Evolutionary conservation across 2,888 invertebrate species (phyloP).

Genomic region (Sphaeridia pumilis): DNA sequence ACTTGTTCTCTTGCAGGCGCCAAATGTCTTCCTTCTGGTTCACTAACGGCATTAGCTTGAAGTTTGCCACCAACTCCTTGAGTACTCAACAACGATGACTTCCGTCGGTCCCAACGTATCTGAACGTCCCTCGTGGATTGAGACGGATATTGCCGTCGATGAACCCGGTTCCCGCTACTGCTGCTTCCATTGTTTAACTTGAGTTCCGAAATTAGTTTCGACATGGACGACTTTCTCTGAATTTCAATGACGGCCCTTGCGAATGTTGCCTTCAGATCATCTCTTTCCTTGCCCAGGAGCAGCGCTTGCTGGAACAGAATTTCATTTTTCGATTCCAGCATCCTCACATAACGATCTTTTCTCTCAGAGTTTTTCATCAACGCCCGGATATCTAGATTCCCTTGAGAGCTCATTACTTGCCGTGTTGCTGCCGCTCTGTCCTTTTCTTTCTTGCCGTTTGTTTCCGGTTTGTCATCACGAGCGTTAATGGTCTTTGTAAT

Average conservation of each 20-base stretch:
- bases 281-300: conserved; percentile 56
- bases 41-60: no score
- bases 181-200: conserved; percentile 43
- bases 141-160: neutral
- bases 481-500: conserved; percentile 4
- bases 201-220: conserved; percentile 68
- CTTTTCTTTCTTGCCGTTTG: neutral
- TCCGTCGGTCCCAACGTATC: no score
- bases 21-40: no score
- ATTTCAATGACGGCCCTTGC: conserved; percentile 72
- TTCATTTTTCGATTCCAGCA: conserved; percentile 25
- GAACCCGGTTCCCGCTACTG: neutral
- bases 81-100: no score
- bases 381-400: neutral
- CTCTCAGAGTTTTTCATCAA: conserved; percentile 17
- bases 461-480: neutral
- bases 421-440: neutral
- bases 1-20: no score
- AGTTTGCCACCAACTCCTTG: no score
- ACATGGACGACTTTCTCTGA: conserved; percentile 72
- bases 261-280: conserved; percentile 66
- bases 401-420: neutral
- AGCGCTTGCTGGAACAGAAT: conserved; percentile 22
- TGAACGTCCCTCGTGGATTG: no score
- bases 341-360: conserved; percentile 19